Evolutionary conservation across 2,888 invertebrate species (phyloP).

Genomic region (Eueremaeus valkanovi): DNA sequence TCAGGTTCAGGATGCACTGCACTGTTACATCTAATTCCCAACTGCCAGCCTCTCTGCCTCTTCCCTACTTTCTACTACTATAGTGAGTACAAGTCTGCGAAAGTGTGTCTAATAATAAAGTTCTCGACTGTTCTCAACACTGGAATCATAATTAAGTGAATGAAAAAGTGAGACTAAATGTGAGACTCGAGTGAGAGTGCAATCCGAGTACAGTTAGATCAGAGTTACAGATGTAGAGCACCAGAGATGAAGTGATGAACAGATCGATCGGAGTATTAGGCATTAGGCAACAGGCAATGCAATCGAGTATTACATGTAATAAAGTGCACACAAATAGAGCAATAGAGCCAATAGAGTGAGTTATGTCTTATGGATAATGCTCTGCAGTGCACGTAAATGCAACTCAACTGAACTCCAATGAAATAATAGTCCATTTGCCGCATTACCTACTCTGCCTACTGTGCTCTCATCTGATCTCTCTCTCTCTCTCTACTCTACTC

Average conservation of each 20-base stretch:
- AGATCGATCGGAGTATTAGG: too few relatives aligned
- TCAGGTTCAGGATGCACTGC: too few relatives aligned
- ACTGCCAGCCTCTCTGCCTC: background rate
- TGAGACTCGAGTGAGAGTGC: background rate
- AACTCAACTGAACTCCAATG: conserved; percentile 3
- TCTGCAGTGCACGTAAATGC: background rate
- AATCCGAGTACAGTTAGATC: background rate
- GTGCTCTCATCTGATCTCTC: background rate
- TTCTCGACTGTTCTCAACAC: conserved; percentile 24
- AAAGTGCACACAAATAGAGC: background rate
- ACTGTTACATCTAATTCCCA: conserved; percentile 36
- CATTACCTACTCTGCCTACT: background rate
- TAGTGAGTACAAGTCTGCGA: too few relatives aligned
- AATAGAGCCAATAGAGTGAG: background rate
- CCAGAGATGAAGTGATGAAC: background rate
- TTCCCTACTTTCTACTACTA: conserved; percentile 32
- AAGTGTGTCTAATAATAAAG: conserved; percentile 29
- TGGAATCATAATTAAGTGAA: conserved; percentile 34
- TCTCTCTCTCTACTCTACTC: background rate
- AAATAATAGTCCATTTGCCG: conserved; percentile 27
- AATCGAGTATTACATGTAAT: background rate
- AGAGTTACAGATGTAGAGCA: conserved; percentile 17
- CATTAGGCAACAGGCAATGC: conserved; percentile 28
- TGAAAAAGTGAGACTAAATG: conserved; percentile 20
- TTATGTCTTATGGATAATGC: conserved; percentile 12